Evolutionary conservation across 1,140 invertebrate genomes (phyloP), one percentile per base, ranked within the genome.

Genomic region (Lordiphosa stackelbergi): DNA sequence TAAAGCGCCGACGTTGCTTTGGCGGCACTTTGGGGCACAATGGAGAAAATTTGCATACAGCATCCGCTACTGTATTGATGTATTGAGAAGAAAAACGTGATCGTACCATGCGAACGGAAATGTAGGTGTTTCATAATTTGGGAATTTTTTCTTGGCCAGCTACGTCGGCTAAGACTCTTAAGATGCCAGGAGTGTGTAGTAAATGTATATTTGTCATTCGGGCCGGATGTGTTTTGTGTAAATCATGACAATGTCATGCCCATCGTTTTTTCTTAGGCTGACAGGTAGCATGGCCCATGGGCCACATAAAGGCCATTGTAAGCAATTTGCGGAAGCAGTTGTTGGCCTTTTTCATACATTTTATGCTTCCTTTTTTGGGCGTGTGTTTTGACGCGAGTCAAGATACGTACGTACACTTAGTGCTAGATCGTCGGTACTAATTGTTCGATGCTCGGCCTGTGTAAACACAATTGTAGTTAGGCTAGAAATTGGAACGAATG

Each of bases 351-450:
- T 38, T 38, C 45, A 55, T 37, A 42, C 28, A 13, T 42, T 47
- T 63, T 70, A 46, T 59, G 40, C 47, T 59, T 49, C 53, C 40
- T 10, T 56, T 38, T 73, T 78, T 83, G 78, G 78, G 78, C 78
- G 78, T 83, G 78, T 83, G 78, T 83, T 83, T 70, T 83, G 78
- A 83, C 78, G 72, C 75, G 73, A 84, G 75, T 71, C 75, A 79
- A 79, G 59, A 68, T 64, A 24, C 22, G 22, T 24, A 22, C 19
- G 4, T 2, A 1, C 1, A 22, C 4, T 22, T 2, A 63, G 38
- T 19, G 46, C 28, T 3, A 36, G 55, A 28, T 22, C 48, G 49
- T 60, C 71, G 65, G 34, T 75, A 72, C 71, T 60, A 83, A 79
- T 64, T 57, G 56, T 59, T 46, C 47, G 54, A 60, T 61, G 55